phyloP scores from a whole-genome alignment of 2,797 vertebrate genomes.

The Pipistrellus kuhlii region DNA sequence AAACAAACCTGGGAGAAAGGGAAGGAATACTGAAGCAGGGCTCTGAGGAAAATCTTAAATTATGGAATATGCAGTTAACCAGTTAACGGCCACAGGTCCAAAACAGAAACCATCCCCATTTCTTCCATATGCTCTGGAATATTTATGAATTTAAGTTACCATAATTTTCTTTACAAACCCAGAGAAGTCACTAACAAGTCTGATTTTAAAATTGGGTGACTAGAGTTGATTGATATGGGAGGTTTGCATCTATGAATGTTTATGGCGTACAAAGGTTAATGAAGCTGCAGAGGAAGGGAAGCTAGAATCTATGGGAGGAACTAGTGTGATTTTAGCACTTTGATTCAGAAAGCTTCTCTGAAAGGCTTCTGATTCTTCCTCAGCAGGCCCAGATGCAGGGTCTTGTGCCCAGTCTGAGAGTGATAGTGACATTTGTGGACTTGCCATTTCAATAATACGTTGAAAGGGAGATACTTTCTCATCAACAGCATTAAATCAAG shows the following conservation, averaged over 20 bases:
- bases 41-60: not conserved
- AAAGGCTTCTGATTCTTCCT: not conserved
- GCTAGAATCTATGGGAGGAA: not conserved
- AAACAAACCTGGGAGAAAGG: not conserved
- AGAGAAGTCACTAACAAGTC: too few species aligned
- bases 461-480: not conserved
- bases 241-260: too few species aligned
- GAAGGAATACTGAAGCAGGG: not conserved
- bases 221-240: too few species aligned
- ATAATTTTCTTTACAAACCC: too few species aligned
- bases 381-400: not conserved
- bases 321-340: not conserved
- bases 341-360: not conserved
- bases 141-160: too few species aligned
- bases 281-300: not conserved
- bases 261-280: not conserved
- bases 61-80: not conserved
- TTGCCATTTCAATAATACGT: not conserved
- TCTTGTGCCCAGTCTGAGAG: not conserved
- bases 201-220: too few species aligned
- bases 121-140: too few species aligned
- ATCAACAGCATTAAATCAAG: not conserved
- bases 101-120: too few species aligned
- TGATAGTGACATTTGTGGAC: not conserved
- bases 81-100: too few species aligned